phyloP scores from a whole-genome alignment of 2,888 invertebrate species.

The Bombylius major region DNA sequence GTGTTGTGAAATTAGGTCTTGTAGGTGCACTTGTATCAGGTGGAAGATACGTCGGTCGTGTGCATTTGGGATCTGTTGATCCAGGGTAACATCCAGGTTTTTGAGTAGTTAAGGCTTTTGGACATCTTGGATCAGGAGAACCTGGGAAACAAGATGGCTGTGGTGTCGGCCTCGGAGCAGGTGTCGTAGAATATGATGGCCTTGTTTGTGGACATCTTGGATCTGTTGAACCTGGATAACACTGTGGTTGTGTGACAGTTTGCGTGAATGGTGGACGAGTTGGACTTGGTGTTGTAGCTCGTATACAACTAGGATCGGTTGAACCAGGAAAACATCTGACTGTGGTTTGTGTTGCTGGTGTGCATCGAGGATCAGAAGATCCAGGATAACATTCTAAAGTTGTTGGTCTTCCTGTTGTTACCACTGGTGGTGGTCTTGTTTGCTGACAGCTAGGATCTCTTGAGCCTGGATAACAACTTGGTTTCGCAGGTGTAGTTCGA shows the following conservation, averaged over 20 bases:
- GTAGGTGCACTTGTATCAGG: background rate
- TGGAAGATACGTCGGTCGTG: constrained; percentile 17
- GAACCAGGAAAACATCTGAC: constrained; percentile 22
- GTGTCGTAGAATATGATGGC: background rate
- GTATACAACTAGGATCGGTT: constrained; percentile 17
- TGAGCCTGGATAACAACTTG: constrained; percentile 22
- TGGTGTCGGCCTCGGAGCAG: constrained; percentile 11
- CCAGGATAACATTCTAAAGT: constrained; percentile 2
- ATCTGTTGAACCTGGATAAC: constrained; percentile 13
- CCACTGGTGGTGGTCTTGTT: background rate
- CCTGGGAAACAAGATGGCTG: constrained; percentile 28
- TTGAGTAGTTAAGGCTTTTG: constrained; percentile 13
- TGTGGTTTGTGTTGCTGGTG: background rate
- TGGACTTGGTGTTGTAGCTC: constrained; percentile 22
- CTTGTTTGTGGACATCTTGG: constrained; percentile 4
- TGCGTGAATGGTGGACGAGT: constrained; percentile 17
- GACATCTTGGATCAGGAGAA: constrained; percentile 27
- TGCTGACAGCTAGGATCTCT: constrained; percentile 24
- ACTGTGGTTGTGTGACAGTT: constrained; percentile 11
- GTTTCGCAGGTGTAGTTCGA: background rate
- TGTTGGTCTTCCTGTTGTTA: background rate
- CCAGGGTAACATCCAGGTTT: constrained; percentile 33
- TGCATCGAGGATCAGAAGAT: constrained; percentile 2
- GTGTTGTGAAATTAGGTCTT: constrained; percentile 8
- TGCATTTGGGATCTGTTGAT: constrained; percentile 36